Evolutionary conservation across 2,113 vertebrate genomes (phyloP), one percentile per base, ranked within the genome.

Genomic region (Anolis carolinensis): DNA sequence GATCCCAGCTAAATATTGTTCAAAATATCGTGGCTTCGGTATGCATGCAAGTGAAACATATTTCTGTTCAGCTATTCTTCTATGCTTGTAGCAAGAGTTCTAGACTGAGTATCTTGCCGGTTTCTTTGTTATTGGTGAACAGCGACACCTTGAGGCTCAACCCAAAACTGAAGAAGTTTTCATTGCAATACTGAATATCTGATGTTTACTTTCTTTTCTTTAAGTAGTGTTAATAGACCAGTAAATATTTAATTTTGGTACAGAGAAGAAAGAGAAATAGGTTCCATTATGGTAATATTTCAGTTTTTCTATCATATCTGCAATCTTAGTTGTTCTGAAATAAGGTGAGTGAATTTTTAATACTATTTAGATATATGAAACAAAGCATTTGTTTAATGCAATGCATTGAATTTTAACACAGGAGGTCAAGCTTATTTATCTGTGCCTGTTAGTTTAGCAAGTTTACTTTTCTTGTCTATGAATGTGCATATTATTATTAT

Each of bases 61-160:
- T 44, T 34, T 20, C 14, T 27, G 20, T 44, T 72, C 32, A 5
- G 3, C 55, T 73, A 34, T 65, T 79, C 30, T 44, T 55, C 30
- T 30, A 50, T 44, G 14, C 32, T 86, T 72, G 36, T 59, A 89
- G 74, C 84, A 62, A 21, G 21, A 73, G 63, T 0, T 14, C 65
- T 23, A 16, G 23, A 32, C 23, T 14, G 9, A 67, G 25, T 48
- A 36, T 76, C 36, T 65, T 79, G 74, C 44, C 25, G 68, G 82
- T 87, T 27, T 80, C 74, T 81, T 82, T 87, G 89, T 92, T 74
- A 91, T 87, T 93, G 90, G 94, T 94, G 77, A 95, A 95, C 93
- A 95, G 94, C 91, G 95, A 94, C 95, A 87, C 95, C 76, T 91
- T 91, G 95, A 94, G 94, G 89, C 83, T 55, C 87, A 91, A 89